Evolutionary conservation across 92 coral and sea anemone genomes (phyloP), one percentile per base, ranked within the genome.

Genomic region (Parazoanthus darwini): DNA sequence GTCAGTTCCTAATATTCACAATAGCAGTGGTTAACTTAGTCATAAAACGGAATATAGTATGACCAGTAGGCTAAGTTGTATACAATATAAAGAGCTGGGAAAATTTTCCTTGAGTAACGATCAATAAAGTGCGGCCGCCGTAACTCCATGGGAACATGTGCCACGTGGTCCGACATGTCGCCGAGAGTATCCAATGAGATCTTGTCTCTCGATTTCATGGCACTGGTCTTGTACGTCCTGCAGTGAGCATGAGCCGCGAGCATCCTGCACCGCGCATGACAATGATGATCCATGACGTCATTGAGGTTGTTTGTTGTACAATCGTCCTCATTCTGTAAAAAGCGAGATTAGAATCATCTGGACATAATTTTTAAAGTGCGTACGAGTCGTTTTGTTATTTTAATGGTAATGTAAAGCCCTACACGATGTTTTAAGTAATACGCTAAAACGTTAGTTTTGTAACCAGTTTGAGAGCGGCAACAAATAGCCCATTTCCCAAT

Each of bases 51-150:
- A 25, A 94, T 77, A 56, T 89, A 95, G 79, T 95, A 95, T 25
- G 96, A 95, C 98, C 98, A 95, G 82, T 95, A 95, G 0, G 93
- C 88, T 77, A 95, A 86, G 77, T 95, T 95, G 44, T 93, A 95
- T 86, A 95, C 88, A 36, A 90, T 86, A 68, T 89, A 95, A 1
- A 93, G 88, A 36, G 91, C 91, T 20, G 98, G 98, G 36, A 95
- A 95, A 70, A 95, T 87, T 78, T 87, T 91, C 73, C 93, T 89
- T n/a, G 98, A 94, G 88, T 92, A 92, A 22, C 80, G 79, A 79
- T 95, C 98, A 13, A 95, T 93, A 36, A 88, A 91, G 88, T 95
- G 98, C 8, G 91, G 92, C 33, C 83, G 51, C 23, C 78, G 87
- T 44, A 84, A 48, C 44, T 84, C 87, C 87, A 70, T 84, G 38